These are phyloP conservation scores for Silvanus unidentatus DNA, from an alignment of 2,888 invertebrate genomes.

Conservation along the genomic window DNA sequence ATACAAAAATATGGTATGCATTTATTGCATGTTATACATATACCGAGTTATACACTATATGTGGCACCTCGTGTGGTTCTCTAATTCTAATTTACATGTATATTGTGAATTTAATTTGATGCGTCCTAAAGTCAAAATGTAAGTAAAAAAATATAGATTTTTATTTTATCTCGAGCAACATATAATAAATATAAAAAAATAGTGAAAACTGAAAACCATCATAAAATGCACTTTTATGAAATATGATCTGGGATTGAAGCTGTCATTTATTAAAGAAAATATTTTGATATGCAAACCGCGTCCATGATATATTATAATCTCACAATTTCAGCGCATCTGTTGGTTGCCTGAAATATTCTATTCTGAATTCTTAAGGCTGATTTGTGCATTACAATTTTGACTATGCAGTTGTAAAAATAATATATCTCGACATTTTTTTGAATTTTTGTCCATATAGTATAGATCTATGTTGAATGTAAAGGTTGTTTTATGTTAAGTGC, in stretches of 20 bases:
- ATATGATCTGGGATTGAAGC: neutral
- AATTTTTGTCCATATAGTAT: too few relatives aligned
- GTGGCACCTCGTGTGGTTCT: too few relatives aligned
- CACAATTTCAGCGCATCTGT: slow-evolving; percentile 5
- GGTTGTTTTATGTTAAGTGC: neutral
- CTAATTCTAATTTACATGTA: too few relatives aligned
- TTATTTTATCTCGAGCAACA: too few relatives aligned
- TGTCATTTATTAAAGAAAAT: slow-evolving; percentile 1
- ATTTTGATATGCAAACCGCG: slow-evolving; percentile 4
- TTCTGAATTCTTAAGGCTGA: slow-evolving; percentile 5
- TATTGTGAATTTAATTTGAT: too few relatives aligned
- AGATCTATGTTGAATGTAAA: neutral
- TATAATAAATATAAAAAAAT: too few relatives aligned
- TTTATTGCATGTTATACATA: too few relatives aligned
- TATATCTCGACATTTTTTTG: neutral
- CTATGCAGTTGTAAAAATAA: slow-evolving; percentile 1
- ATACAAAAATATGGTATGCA: too few relatives aligned
- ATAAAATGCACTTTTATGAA: too few relatives aligned
- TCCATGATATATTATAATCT: slow-evolving; percentile 5
- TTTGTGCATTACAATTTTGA: slow-evolving; percentile 13
- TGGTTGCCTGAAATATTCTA: slow-evolving; percentile 2
- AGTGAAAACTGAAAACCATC: neutral
- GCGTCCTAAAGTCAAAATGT: too few relatives aligned
- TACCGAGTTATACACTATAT: too few relatives aligned
- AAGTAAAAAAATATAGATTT: too few relatives aligned